These are phyloP conservation scores for Pseudonaja textilis DNA, from an alignment of 2,113 vertebrate genomes.

Conservation along the genomic window DNA sequence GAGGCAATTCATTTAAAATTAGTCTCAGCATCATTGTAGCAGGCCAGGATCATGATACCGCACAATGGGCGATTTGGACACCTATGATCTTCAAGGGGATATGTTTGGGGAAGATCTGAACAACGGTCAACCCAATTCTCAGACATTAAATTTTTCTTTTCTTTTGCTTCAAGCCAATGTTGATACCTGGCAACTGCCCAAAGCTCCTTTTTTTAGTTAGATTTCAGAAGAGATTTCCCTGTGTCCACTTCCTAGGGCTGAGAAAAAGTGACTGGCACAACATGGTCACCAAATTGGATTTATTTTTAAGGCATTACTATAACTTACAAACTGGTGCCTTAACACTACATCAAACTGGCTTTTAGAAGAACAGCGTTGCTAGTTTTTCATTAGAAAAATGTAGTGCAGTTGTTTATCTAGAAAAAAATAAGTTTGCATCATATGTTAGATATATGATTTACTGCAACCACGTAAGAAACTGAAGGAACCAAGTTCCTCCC, in stretches of 20 bases:
- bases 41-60: neutral
- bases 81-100: neutral
- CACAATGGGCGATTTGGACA: neutral
- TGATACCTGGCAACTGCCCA: neutral
- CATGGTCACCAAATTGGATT: neutral
- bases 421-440: neutral
- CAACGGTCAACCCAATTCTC: neutral
- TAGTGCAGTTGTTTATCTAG: neutral
- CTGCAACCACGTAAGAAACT: neutral
- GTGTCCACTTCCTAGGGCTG: neutral
- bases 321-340: neutral
- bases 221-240: neutral
- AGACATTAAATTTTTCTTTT: no score
- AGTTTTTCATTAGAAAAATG: neutral
- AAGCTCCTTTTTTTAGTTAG: neutral
- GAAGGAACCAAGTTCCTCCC: neutral
- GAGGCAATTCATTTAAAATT: no score
- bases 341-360: neutral
- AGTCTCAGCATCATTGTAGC: no score
- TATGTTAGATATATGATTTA: neutral
- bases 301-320: neutral
- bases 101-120: neutral
- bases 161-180: neutral
- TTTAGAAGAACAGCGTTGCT: neutral
- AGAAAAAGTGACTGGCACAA: neutral